Conservation (phyloP, 2,888 invertebrate genomes). For the Gymnoscelis rufifasciata region DNA sequence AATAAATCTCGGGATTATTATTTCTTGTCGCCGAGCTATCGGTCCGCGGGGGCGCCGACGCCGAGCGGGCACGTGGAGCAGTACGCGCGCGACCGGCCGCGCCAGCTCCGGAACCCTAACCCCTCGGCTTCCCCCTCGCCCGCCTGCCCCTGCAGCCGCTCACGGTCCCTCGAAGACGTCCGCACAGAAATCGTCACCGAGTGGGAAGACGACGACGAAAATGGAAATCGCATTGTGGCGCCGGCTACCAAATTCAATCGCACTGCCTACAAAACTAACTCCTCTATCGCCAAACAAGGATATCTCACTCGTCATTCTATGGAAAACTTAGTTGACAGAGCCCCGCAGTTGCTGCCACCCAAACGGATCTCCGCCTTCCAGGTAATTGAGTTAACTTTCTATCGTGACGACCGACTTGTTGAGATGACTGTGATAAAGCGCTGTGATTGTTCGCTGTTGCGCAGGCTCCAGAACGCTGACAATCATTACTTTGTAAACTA, state of each 20-base stretch:
- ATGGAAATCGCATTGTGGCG: slow-evolving; percentile 79
- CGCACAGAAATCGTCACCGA: slow-evolving; percentile 81
- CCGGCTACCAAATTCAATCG: slow-evolving; percentile 72
- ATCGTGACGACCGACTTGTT: slow-evolving; percentile 47
- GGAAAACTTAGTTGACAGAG: slow-evolving; percentile 82
- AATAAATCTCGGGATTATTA: slow-evolving; percentile 76
- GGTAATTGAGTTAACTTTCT: slow-evolving; percentile 73
- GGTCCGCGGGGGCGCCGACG: slow-evolving; percentile 81
- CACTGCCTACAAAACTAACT: slow-evolving; percentile 55
- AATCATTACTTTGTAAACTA: slow-evolving; percentile 29
- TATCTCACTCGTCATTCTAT: slow-evolving; percentile 82
- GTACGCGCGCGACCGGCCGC: slow-evolving; percentile 59
- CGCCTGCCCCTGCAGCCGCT: slow-evolving; percentile 82
- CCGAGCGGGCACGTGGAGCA: slow-evolving; percentile 56
- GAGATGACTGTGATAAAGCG: slow-evolving; percentile 41
- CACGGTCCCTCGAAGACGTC: slow-evolving; percentile 86
- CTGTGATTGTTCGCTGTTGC: slow-evolving; percentile 36
- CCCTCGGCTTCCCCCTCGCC: slow-evolving; percentile 34
- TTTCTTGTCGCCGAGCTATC: slow-evolving; percentile 84
- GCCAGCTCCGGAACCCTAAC: slow-evolving; percentile 59
- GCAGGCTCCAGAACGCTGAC: slow-evolving; percentile 32
- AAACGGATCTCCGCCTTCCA: slow-evolving; percentile 77
- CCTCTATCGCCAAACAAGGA: slow-evolving; percentile 64
- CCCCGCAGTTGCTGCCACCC: slow-evolving; percentile 70
- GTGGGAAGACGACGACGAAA: slow-evolving; percentile 82